Base-by-base conservation (phyloP, 2,113 vertebrate genomes). In the Pholis gunnellus region DNA sequence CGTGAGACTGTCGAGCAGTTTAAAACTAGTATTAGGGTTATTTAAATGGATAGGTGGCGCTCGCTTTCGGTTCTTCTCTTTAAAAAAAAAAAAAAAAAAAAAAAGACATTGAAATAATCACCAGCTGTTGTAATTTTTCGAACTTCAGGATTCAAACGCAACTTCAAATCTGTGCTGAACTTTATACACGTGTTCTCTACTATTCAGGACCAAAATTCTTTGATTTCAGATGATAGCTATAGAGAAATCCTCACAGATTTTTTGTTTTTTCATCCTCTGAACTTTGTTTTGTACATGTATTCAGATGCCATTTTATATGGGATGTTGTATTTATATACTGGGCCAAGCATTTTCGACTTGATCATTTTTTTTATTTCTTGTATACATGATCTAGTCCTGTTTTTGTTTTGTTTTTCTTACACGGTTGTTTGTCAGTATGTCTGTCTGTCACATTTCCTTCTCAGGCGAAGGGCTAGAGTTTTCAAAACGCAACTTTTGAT, bases 391-490 rank as follows among this genome's bases (percentile, higher is more conserved):
- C 87, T 78, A 87, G 86, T 87, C 89, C 86, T 87, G 50, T 88
- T 88, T 82, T 84, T 78, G 81, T 96, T 96, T 95, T 82, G 84
- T 78, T 82, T 96, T 96, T 95, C 94, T 91, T 95, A 95, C 95
- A 96, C 79, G 48, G 95, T 97, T 84, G 83, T 93, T 73, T 75
- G 87, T 91, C 88, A 81, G 84, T 91, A 77, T 84, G 84, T 92
- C 76, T 91, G 88, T 93, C 87, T 91, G 88, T 92, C 92, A 92
- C 87, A 90, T 98, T 97, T 99, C 97, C 97, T 99, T 98, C 98
- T 97, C 97, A 96, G 97, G 99, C 97, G 97, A 99, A 99, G 98
- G 98, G 98, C 98, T 99, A 99, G 97, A 98, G 96, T 99, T 98
- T 97, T 96, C 97, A 97, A 91, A 91, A 94, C 78, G 91, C 88